These are phyloP conservation scores for Dendrocincla fuliginosa DNA, from an alignment of 2,797 vertebrate genomes.

Conservation along the genomic window DNA sequence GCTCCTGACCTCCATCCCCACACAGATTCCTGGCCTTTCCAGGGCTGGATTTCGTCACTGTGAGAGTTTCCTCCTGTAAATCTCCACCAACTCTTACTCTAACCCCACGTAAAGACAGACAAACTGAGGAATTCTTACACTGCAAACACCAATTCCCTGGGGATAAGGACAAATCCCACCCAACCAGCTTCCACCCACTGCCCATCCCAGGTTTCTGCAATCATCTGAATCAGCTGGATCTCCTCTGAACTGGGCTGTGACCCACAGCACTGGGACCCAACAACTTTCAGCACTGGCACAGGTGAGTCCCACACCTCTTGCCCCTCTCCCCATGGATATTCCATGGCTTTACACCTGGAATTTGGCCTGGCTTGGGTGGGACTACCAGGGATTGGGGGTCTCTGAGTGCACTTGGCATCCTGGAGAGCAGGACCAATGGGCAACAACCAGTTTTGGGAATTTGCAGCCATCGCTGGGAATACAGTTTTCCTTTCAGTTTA, in stretches of 20 bases:
- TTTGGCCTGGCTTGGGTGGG: too few species aligned
- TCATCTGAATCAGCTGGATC: not conserved
- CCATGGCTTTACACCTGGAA: too few species aligned
- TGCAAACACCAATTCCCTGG: not conserved
- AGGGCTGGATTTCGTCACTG: not conserved
- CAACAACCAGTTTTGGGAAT: too few species aligned
- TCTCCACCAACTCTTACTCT: not conserved
- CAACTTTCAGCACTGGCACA: too few species aligned
- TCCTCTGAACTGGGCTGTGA: not conserved
- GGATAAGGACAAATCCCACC: not conserved
- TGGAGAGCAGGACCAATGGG: not conserved
- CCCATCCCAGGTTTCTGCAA: not conserved
- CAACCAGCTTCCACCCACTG: not conserved
- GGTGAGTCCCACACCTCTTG: too few species aligned
- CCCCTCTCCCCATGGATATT: too few species aligned
- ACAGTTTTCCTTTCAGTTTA: not conserved
- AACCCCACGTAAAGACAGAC: not conserved
- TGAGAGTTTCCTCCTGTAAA: not conserved
- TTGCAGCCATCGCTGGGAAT: too few species aligned
- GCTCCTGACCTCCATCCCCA: not conserved
- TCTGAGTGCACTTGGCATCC: too few species aligned
- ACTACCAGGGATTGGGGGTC: too few species aligned
- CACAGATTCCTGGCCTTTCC: not conserved
- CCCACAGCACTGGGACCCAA: not conserved
- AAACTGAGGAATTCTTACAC: not conserved